phyloP scores from a whole-genome alignment of 2,888 invertebrate genomes.

The Eupithecia abbreviata region DNA sequence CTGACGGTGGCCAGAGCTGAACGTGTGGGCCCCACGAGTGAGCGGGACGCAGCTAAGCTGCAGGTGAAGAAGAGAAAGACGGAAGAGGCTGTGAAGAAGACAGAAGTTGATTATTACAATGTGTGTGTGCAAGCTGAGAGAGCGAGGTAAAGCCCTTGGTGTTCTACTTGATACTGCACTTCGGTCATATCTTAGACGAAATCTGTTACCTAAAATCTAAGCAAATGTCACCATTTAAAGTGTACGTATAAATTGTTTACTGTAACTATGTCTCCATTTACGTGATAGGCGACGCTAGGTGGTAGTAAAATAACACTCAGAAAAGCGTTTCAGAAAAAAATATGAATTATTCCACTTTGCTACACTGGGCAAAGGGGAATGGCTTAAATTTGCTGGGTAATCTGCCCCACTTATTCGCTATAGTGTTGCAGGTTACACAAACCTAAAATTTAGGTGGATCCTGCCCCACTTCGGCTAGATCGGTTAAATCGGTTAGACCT shows the following conservation, averaged over 20 bases:
- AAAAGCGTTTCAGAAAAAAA: not conserved
- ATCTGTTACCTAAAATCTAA: not conserved
- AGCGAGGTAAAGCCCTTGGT: slow-evolving; percentile 85
- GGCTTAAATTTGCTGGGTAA: too few relatives aligned
- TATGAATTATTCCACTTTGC: too few relatives aligned
- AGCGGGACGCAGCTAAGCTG: slow-evolving; percentile 89
- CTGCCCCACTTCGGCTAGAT: too few relatives aligned
- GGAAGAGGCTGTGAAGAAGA: slow-evolving; percentile 94
- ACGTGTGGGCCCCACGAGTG: slow-evolving; percentile 69
- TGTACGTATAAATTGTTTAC: too few relatives aligned
- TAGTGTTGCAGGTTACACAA: too few relatives aligned
- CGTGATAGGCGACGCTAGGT: not conserved
- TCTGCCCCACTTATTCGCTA: too few relatives aligned
- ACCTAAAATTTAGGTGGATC: too few relatives aligned
- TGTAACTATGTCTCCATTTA: too few relatives aligned
- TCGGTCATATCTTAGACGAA: not conserved
- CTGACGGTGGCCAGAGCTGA: slow-evolving; percentile 75
- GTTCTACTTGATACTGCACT: not conserved
- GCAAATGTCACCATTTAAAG: too few relatives aligned
- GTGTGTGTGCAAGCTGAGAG: slow-evolving; percentile 95
- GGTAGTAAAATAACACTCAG: not conserved
- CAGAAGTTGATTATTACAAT: slow-evolving; percentile 96
- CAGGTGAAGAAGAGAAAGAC: slow-evolving; percentile 95
- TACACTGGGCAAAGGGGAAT: too few relatives aligned
- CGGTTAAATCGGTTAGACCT: too few relatives aligned